Evolutionary conservation across 2,888 invertebrate species (phyloP), one percentile per base, ranked within the genome.

Genomic region (Antitype chi): DNA sequence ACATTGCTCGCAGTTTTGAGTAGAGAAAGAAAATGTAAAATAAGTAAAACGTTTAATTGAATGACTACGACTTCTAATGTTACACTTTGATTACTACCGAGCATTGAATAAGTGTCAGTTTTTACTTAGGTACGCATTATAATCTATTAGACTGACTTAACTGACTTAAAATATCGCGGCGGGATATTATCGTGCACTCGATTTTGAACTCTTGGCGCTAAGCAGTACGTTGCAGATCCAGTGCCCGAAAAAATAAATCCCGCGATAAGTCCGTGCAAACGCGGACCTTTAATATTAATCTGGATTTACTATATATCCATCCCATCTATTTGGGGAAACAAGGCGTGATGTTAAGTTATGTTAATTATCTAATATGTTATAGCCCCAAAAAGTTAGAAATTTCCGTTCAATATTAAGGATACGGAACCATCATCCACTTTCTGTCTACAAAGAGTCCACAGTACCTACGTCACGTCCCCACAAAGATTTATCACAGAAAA

Each of bases 401-500:
- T 23, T 62, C 11, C 23, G 4, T 43, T 53, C 23, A 47, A 25
- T 47, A 62, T 32, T 32, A 81, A 38, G 0, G n/a, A 63, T 63
- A 68, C 38, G 32, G 53, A 49, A 67, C 32, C 52, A 64, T 47
- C 52, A n/a, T 32, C 64, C 32, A 28, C 23, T 64, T 74, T 73
- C 80, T 59, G 59, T 59, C 25, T 60, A 43, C 55, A 68, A 43
- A 78, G 32, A 68, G 8, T 20, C 28, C n/a, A n/a, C 53, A 57
- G n/a, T 0, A 23, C 57, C 69, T 71, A 47, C 68, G 38, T 70
- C 71, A 72, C 69, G 76, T 67, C 52, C 20, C 32, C 47, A 70
- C 66, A 66, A 76, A 86, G 66, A 87, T 88, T 86, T 82, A 88
- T 86, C 68, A 70, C 78, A 73, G 63, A 79, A 77, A 66, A 81